These are phyloP conservation scores for Tethya wilhelma DNA, from an alignment of 37 sponge, comb jelly and placozoan genomes.

Conservation along the genomic window DNA sequence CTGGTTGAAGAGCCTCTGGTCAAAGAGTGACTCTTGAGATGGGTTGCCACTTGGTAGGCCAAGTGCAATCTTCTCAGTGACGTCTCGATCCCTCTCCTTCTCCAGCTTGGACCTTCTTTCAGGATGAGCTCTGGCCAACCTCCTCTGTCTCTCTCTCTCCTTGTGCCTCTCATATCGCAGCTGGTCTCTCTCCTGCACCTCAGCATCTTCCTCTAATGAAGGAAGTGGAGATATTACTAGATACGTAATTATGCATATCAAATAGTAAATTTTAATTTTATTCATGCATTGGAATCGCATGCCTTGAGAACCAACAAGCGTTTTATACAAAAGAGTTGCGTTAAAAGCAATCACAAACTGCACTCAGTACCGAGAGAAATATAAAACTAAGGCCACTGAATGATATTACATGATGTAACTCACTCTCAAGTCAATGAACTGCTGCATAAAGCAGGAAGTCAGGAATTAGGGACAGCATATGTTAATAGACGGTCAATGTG, in stretches of 20 bases:
- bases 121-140: slow-evolving; percentile 84
- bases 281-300: background rate
- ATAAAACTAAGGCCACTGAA: too few species aligned
- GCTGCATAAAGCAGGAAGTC: too few species aligned
- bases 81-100: slow-evolving; percentile 86
- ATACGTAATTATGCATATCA: too few species aligned
- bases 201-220: slow-evolving; percentile 53
- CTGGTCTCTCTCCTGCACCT: slow-evolving; percentile 85
- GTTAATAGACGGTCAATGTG: too few species aligned
- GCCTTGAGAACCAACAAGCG: too few species aligned
- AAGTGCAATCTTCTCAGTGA: slow-evolving; percentile 96
- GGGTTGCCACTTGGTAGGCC: slow-evolving; percentile 76
- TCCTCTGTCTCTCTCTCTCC: slow-evolving; percentile 94
- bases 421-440: too few species aligned
- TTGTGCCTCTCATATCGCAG: slow-evolving; percentile 96
- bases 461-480: too few species aligned
- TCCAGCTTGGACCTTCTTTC: slow-evolving; percentile 78
- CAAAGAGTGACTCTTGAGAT: slow-evolving; percentile 86
- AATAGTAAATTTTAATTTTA: too few species aligned
- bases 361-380: too few species aligned
- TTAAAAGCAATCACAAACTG: too few species aligned
- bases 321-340: too few species aligned
- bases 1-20: slow-evolving; percentile 96
- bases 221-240: background rate
- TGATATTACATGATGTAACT: too few species aligned